Conservation (phyloP, 2,797 vertebrate genomes). For the Kryptopterus vitreolus region DNA sequence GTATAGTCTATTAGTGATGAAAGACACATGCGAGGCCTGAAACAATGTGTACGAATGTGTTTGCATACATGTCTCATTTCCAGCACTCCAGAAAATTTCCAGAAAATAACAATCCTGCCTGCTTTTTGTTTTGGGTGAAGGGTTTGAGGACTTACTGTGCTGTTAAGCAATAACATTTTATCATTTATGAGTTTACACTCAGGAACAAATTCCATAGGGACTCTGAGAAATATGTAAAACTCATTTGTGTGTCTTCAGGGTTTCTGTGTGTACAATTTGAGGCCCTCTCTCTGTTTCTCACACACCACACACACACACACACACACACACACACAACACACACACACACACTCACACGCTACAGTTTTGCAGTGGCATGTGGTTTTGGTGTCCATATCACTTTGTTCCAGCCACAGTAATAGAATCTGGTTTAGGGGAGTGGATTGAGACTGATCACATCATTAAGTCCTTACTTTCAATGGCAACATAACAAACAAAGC, state of each 20-base stretch:
- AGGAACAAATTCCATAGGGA: slow-evolving; percentile 11
- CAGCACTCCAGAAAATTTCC: no score
- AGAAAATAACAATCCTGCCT: neutral
- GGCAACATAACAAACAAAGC: slow-evolving; percentile 49
- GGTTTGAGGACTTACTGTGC: neutral
- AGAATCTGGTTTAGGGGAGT: slow-evolving; percentile 35
- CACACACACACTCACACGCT: slow-evolving; percentile 8
- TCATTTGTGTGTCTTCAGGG: slow-evolving; percentile 33
- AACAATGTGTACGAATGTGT: neutral
- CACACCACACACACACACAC: neutral
- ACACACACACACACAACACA: slow-evolving; percentile 4
- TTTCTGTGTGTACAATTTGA: slow-evolving; percentile 3
- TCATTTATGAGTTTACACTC: neutral
- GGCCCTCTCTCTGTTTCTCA: neutral
- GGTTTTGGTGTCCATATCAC: slow-evolving; percentile 37
- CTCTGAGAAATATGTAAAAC: slow-evolving; percentile 30
- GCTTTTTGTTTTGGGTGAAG: slow-evolving; percentile 23
- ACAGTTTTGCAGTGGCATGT: slow-evolving; percentile 20
- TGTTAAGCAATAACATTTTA: slow-evolving; percentile 19
- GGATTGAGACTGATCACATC: slow-evolving; percentile 37
- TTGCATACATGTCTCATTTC: neutral
- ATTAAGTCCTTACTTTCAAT: slow-evolving; percentile 41
- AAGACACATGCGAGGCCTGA: neutral
- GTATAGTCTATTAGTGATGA: neutral
- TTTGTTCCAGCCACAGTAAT: slow-evolving; percentile 34